Percentiles rank a stretch among this genome's conserved stretches.
Evolutionary conservation across 2,888 invertebrate genomes (phyloP).

Genomic region (Hydroisotoma schaefferi): DNA sequence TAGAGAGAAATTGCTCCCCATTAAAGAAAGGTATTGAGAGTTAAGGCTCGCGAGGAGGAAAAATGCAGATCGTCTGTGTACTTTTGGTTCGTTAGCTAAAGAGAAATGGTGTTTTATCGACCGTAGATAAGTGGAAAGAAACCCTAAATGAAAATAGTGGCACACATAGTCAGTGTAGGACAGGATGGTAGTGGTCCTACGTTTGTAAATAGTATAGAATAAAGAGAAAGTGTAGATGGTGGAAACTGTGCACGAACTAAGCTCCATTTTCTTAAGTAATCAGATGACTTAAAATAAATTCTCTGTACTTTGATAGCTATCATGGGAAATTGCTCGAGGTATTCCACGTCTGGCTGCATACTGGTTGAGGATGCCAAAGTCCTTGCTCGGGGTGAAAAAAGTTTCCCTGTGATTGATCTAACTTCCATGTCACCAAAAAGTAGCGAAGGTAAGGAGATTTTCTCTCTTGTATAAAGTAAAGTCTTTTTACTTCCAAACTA

Average conservation of each 20-base stretch:
- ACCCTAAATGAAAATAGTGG: constrained; percentile 3
- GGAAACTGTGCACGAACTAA: constrained; percentile 4
- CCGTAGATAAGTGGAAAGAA: constrained; percentile 9
- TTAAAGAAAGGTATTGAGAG: not conserved
- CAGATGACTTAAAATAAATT: constrained; percentile 17
- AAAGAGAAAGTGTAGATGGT: constrained; percentile 10
- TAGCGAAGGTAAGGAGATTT: constrained; percentile 61
- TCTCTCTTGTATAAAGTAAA: constrained; percentile 3
- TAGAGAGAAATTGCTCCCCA: too few relatives aligned
- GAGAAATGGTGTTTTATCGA: constrained; percentile 13
- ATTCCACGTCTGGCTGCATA: constrained; percentile 74
- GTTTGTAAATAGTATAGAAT: not conserved
- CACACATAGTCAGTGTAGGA: too few relatives aligned
- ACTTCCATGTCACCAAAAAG: constrained; percentile 60
- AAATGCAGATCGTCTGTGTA: constrained; percentile 5
- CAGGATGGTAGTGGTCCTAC: not conserved
- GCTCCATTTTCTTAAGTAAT: constrained; percentile 19
- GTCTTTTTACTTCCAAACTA: not conserved
- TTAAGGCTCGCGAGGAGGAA: not conserved
- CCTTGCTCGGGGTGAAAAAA: constrained; percentile 80
- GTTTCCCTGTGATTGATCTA: constrained; percentile 63
- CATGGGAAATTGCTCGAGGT: constrained; percentile 48
- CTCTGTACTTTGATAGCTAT: constrained; percentile 36
- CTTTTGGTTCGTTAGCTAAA: constrained; percentile 1
- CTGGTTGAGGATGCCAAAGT: constrained; percentile 84